Base-by-base conservation (phyloP, 2,797 vertebrate species). In the Tapirus indicus region DNA sequence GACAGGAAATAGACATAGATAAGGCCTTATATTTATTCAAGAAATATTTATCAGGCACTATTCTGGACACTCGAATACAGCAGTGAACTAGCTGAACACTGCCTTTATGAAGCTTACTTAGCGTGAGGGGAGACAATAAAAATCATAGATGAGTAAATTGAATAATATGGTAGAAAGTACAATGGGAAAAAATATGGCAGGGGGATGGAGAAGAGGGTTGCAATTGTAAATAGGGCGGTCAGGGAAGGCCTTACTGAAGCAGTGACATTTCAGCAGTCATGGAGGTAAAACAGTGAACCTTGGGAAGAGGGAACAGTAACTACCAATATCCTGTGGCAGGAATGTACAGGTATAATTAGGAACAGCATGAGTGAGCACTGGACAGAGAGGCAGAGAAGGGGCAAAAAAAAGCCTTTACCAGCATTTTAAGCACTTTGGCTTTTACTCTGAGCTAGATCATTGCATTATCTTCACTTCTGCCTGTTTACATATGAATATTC, bases 1-100 rank as follows among this genome's bases (percentile, higher is more conserved):
- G 35, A 83, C 6, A 69, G n/a, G 21, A 91, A 84, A 54, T 8
- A 84, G 21, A 77, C 5, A 64, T 29, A 77, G 11, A 75, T 23
- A 97, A 77, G 4, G 2, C 1, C 49, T 92, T 71, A 82, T 6
- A 74, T 47, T 94, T 88, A 88, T 82, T 92, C 1, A 94, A 88
- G 20, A 79, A 88, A 68, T 77, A 86, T 84, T 80, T 58, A 92
- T 56, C 38, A 87, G 49, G 41, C 7, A 92, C 17, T 90, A 35
- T 69, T 47, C 44, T 77, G 18, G n/a, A 84, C 14, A 66, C n/a
- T 49, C 14, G 27, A 96, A 74, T 78, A 68, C 0, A n/a, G 2
- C 16, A 82, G 9, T 72, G 79, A 95, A 88, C 32, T 29, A 29
- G 32, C 18, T 38, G 23, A 85, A 91, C 35, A 54, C 16, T 92